phyloP scores from a whole-genome alignment of 2,888 invertebrate genomes.

The Drosophila acutilabella region DNA sequence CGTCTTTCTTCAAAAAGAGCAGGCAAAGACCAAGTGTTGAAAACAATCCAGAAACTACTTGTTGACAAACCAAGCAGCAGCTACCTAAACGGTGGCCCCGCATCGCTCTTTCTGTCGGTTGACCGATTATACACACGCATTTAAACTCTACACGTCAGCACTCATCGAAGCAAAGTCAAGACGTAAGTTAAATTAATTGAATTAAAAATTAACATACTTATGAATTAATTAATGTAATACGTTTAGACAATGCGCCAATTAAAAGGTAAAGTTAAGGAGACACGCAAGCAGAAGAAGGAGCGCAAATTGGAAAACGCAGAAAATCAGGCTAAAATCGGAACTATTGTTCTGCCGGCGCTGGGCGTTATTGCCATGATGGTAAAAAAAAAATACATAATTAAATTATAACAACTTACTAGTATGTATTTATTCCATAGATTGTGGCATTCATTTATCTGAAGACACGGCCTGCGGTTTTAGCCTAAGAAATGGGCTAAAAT shows the following conservation, averaged over 20 bases:
- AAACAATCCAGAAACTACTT: constrained; percentile 52
- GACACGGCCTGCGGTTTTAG: constrained; percentile 87
- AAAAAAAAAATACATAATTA: not conserved
- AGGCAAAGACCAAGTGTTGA: constrained; percentile 22
- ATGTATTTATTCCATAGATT: too few relatives aligned
- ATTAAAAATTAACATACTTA: not conserved
- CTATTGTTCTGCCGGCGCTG: constrained; percentile 89
- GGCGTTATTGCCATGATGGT: constrained; percentile 90
- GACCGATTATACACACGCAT: constrained; percentile 23
- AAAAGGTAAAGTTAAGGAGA: constrained; percentile 93
- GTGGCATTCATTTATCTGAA: constrained; percentile 90
- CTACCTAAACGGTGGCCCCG: constrained; percentile 13
- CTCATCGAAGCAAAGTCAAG: not conserved
- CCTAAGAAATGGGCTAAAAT: constrained; percentile 39
- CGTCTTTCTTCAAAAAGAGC: constrained; percentile 37
- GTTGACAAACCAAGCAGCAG: constrained; percentile 45
- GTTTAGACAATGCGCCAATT: constrained; percentile 90
- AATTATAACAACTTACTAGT: not conserved
- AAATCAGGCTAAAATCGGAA: constrained; percentile 91
- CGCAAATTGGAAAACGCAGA: constrained; percentile 93
- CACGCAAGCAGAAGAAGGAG: constrained; percentile 92
- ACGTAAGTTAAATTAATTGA: constrained; percentile 17
- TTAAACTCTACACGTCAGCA: constrained; percentile 59
- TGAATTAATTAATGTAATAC: not conserved
- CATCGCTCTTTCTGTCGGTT: constrained; percentile 8